Evolutionary conservation across 2,888 invertebrate genomes (phyloP).

Genomic region (Eupelmus urozonus): DNA sequence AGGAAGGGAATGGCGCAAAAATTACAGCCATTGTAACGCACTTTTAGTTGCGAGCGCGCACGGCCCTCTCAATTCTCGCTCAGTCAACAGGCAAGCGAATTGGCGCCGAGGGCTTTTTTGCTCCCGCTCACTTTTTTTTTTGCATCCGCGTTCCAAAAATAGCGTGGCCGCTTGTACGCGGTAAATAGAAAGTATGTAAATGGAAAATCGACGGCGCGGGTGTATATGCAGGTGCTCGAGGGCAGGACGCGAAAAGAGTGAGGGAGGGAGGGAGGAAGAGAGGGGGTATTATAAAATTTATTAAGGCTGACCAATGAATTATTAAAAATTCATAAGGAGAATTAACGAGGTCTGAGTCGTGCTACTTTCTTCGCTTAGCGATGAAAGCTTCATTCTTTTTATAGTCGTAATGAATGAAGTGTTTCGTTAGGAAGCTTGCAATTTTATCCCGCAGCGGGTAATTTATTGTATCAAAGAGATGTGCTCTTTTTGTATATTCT

Average conservation of each 20-base stretch:
- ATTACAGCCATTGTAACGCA: too few species aligned
- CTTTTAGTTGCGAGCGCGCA: too few species aligned
- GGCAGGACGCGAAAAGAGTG: not conserved
- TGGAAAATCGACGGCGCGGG: conserved; percentile 45
- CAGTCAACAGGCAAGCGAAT: too few species aligned
- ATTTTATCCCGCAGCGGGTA: too few species aligned
- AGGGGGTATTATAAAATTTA: not conserved
- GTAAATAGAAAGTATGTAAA: conserved; percentile 52
- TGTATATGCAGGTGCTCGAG: not conserved
- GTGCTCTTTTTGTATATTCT: too few species aligned
- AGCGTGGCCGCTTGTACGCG: not conserved
- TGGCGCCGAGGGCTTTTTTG: not conserved
- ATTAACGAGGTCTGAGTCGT: not conserved
- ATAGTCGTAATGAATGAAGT: too few species aligned
- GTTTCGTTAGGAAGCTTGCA: too few species aligned
- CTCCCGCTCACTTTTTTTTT: not conserved
- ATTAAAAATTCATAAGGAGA: not conserved
- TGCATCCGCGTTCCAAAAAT: conserved; percentile 6
- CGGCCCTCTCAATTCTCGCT: too few species aligned
- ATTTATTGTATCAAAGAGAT: too few species aligned
- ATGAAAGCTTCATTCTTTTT: not conserved
- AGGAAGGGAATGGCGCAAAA: too few species aligned
- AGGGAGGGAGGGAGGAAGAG: too few species aligned
- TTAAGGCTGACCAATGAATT: not conserved
- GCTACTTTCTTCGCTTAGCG: not conserved